phyloP scores from a whole-genome alignment of 2,888 invertebrate genomes.

The Camponotus fellah region DNA sequence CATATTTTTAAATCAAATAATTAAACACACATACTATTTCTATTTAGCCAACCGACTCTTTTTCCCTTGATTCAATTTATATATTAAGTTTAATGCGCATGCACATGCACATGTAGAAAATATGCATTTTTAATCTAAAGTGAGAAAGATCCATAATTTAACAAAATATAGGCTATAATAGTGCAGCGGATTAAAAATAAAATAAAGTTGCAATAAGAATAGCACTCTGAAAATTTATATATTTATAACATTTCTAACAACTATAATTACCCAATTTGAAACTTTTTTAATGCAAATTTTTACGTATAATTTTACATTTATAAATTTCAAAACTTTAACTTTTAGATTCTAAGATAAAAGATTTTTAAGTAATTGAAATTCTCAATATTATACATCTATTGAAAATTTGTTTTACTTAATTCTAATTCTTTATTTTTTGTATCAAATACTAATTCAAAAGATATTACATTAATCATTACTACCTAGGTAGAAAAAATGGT shows the following conservation, averaged over 20 bases:
- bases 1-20: not conserved
- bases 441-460: not conserved
- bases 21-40: not conserved
- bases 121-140: not conserved
- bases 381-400: not conserved
- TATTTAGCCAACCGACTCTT: not conserved
- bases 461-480: slow-evolving; percentile 17
- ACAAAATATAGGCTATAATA: no score
- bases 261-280: not conserved
- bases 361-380: not conserved
- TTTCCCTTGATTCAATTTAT: not conserved
- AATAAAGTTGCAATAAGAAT: not conserved
- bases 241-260: not conserved
- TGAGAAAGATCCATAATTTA: not conserved
- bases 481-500: slow-evolving; percentile 80
- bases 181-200: no score
- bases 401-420: not conserved
- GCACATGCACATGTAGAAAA: not conserved
- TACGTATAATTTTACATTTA: not conserved
- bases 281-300: not conserved
- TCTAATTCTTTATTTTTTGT: not conserved
- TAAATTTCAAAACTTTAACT: not conserved
- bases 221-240: no score
- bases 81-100: not conserved
- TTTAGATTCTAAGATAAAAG: not conserved